Conservation (phyloP, 2,888 invertebrate genomes). For the Heliconius ismenius region DNA sequence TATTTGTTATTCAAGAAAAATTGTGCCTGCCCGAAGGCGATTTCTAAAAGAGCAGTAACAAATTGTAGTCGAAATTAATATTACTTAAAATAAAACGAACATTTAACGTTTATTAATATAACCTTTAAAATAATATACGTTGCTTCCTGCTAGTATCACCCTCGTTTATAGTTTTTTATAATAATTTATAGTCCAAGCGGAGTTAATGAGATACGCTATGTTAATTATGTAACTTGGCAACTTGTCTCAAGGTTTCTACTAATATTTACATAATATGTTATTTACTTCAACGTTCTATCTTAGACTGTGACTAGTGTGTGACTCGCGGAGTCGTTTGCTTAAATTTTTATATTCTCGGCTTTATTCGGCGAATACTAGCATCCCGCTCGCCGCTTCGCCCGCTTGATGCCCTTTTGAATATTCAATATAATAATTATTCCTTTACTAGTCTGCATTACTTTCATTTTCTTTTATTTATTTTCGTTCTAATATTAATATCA, state of each 20-base stretch:
- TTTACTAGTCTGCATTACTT: background rate
- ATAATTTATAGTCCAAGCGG: conserved; percentile 13
- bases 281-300: conserved; percentile 4
- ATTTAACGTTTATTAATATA: conserved; percentile 3
- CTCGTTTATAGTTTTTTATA: conserved; percentile 6
- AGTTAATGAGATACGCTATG: conserved; percentile 25
- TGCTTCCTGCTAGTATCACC: conserved; percentile 19
- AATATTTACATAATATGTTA: conserved; percentile 15
- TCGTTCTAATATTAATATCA: too few relatives aligned
- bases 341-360: background rate
- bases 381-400: background rate
- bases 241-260: conserved; percentile 17
- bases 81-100: background rate
- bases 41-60: too few relatives aligned
- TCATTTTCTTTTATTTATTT: too few relatives aligned
- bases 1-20: too few relatives aligned
- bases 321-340: too few relatives aligned
- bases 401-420: background rate
- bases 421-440: too few relatives aligned
- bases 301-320: too few relatives aligned
- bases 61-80: too few relatives aligned
- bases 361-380: background rate
- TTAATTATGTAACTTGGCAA: conserved; percentile 26
- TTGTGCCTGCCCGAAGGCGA: too few relatives aligned
- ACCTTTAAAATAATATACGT: conserved; percentile 4